Evolutionary conservation across 2,797 vertebrate genomes (phyloP), one percentile per base, ranked within the genome.

Genomic region (Myotis pilosus): DNA sequence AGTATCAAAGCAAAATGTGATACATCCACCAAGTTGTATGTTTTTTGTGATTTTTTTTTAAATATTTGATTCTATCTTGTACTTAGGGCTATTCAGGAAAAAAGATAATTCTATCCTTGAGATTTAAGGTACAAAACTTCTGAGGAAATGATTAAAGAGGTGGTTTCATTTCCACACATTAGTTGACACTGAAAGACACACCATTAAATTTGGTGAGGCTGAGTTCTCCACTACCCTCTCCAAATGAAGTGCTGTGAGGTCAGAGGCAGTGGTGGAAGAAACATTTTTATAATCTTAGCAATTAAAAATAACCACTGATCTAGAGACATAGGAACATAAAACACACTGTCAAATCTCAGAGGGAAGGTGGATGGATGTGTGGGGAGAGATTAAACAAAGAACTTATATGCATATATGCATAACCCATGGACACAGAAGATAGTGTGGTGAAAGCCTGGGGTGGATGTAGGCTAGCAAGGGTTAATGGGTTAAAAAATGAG

Each of bases 101-200:
- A 28, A 85, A 89, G 55, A 66, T 82, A 89, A 69, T 72, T 75
- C 28, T 28, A 72, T 87, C 23, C 12, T 22, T 44, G 7, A 79
- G 28, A 74, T 4, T 47, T n/a, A 28, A 53, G 11, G 3, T 25
- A 69, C 23, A 47, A 92, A 83, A 36, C 2, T 0, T 41, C 55
- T 76, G 22, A 87, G 41, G 15, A 76, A 71, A 30, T 71, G 5
- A 66, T 23, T 85, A 3, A 64, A 87, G 5, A 49, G 8, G 7
- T 15, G 68, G 5, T 8, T 66, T 25, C 62, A 7, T 72, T 15
- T 17, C 9, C 53, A 64, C 0, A 53, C 6, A 41, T 30, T 64
- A 88, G 72, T 55, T 25, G 44, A 30, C 7, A 66, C 5, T 6
- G 12, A 47, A 41, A 75, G 6, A n/a, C 22, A 82, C 30, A 44